A percentile compares a stretch with the other conserved stretches of the same genome.
These are phyloP conservation scores for Strongylocentrotus purpuratus DNA, from an alignment of 35 echinoderm and acorn worm genomes.

Conservation along the genomic window DNA sequence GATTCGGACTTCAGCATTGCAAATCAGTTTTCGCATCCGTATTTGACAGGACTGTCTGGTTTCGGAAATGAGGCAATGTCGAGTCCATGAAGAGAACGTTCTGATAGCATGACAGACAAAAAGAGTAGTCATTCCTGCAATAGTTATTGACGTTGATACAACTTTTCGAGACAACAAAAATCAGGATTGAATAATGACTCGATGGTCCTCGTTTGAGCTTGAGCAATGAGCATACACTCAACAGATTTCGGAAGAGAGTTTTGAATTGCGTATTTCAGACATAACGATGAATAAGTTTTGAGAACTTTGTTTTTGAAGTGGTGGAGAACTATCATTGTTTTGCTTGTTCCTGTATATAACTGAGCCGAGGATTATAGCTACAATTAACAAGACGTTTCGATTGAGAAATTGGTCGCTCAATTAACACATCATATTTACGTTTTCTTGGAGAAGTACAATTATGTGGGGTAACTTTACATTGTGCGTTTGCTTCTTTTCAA, in stretches of 20 bases:
- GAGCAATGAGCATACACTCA: not conserved
- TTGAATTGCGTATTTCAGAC: not conserved
- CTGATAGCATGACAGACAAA: not conserved
- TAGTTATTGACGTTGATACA: not conserved
- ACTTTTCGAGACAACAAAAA: not conserved
- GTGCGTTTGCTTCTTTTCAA: not conserved
- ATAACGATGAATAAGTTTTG: not conserved
- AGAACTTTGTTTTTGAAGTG: not conserved
- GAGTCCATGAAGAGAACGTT: not conserved
- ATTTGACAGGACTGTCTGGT: not conserved
- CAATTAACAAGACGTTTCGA: not conserved
- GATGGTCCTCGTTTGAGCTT: not conserved
- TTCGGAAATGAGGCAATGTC: not conserved
- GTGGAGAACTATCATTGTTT: not conserved
- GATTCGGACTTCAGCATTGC: not conserved
- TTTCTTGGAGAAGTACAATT: too few relatives aligned
- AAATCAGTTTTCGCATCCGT: not conserved
- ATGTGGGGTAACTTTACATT: not conserved
- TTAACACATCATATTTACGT: too few relatives aligned
- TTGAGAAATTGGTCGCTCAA: too few relatives aligned
- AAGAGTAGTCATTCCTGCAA: not conserved
- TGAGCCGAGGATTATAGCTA: not conserved
- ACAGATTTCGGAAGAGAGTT: not conserved
- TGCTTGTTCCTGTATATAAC: not conserved
- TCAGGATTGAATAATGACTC: not conserved